A percentile compares a stretch with the other conserved stretches of the same genome.
Evolutionary conservation across 2,888 invertebrate species (phyloP).

Genomic region (Trichogramma evanescens): DNA sequence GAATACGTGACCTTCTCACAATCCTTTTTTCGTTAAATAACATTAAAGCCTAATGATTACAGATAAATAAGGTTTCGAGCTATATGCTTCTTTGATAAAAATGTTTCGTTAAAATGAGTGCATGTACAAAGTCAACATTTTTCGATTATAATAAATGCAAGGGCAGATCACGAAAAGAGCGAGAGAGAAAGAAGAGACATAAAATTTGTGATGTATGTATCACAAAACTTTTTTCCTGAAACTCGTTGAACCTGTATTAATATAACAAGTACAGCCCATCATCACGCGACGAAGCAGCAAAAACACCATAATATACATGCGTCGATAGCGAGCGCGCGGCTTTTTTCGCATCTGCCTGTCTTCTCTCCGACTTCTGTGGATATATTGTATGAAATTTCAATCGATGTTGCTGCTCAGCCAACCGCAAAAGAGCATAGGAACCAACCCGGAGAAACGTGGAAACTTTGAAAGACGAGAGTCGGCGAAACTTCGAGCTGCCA

Average conservation of each 20-base stretch:
- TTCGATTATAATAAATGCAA: not conserved
- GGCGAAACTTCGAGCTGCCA: not conserved
- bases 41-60: too few relatives aligned
- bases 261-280: constrained; percentile 4
- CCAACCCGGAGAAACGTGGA: not conserved
- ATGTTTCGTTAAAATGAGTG: not conserved
- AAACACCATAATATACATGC: not conserved
- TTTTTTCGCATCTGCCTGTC: not conserved
- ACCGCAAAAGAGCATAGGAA: not conserved
- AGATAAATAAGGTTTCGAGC: too few relatives aligned
- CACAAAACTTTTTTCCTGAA: constrained; percentile 7
- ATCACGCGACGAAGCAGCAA: not conserved
- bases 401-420: constrained; percentile 1
- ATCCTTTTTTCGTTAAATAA: too few relatives aligned
- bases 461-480: constrained; percentile 1
- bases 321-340: not conserved
- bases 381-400: constrained; percentile 5
- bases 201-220: constrained; percentile 9
- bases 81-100: too few relatives aligned
- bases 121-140: not conserved
- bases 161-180: not conserved
- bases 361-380: not conserved
- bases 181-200: not conserved
- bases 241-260: constrained; percentile 4
- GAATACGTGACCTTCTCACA: too few relatives aligned